Percentiles rank a stretch among this genome's conserved stretches.
Conservation (phyloP, 2,113 vertebrate genomes). For the Brienomyrus longianalis region DNA sequence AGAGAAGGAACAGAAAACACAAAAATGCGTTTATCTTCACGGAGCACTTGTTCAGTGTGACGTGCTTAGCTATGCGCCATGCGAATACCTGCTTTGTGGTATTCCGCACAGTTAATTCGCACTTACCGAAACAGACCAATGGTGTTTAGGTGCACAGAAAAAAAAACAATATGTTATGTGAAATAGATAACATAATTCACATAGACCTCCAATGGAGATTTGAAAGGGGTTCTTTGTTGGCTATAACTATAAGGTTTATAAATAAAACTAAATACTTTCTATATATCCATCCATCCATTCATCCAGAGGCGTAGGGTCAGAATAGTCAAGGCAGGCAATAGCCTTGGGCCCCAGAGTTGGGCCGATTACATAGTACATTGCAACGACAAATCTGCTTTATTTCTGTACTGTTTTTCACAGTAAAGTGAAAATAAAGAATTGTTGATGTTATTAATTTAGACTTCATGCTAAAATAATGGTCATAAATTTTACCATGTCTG, state of each 20-base stretch:
- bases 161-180: background rate
- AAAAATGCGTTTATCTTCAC: background rate
- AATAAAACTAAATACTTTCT: background rate
- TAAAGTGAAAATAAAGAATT: no score
- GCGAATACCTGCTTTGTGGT: background rate
- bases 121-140: background rate
- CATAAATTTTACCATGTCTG: no score
- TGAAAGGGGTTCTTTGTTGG: background rate
- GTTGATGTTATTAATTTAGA: no score
- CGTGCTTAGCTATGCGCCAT: background rate
- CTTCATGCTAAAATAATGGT: no score
- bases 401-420: no score
- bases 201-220: background rate
- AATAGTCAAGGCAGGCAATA: background rate
- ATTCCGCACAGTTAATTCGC: background rate
- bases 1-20: background rate
- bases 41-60: background rate
- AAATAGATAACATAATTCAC: background rate
- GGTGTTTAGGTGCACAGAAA: background rate
- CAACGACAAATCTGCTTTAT: no score
- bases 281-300: background rate
- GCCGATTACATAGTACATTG: no score
- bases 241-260: background rate
- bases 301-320: background rate
- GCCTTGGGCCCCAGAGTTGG: background rate